phyloP scores from a whole-genome alignment of 2,888 invertebrate species.

The Lydus trimaculatus region DNA sequence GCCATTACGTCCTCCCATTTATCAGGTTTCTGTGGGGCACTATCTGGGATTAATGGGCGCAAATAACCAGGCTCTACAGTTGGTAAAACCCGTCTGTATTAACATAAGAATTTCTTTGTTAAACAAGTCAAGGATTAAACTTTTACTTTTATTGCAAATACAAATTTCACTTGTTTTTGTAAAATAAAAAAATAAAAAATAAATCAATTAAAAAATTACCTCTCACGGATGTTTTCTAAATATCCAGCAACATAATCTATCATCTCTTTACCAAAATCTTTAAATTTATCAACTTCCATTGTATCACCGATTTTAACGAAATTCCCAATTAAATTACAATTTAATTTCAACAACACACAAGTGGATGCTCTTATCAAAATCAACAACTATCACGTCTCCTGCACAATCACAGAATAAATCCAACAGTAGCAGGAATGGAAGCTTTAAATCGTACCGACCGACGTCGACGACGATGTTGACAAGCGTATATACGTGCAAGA shows the following conservation, averaged over 20 bases:
- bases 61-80: constrained; percentile 94
- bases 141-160: constrained; percentile 1
- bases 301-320: background rate
- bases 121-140: constrained; percentile 17
- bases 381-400: constrained; percentile 23
- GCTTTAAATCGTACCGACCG: constrained; percentile 39
- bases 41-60: constrained; percentile 82
- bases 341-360: background rate
- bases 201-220: constrained; percentile 64
- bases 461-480: constrained; percentile 11
- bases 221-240: constrained; percentile 91
- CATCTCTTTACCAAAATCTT: constrained; percentile 91
- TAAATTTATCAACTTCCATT: constrained; percentile 85
- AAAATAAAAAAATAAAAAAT: constrained; percentile 5
- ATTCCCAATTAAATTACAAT: background rate
- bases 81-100: constrained; percentile 81
- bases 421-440: constrained; percentile 36
- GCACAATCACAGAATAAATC: constrained; percentile 26
- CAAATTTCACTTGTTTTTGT: background rate
- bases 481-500: constrained; percentile 14
- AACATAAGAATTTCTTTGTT: background rate
- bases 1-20: constrained; percentile 90
- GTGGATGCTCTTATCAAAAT: background rate
- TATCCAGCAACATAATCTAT: constrained; percentile 94
- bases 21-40: constrained; percentile 85